phyloP scores from a whole-genome alignment of 2,113 vertebrate species.

The Alectura lathami region DNA sequence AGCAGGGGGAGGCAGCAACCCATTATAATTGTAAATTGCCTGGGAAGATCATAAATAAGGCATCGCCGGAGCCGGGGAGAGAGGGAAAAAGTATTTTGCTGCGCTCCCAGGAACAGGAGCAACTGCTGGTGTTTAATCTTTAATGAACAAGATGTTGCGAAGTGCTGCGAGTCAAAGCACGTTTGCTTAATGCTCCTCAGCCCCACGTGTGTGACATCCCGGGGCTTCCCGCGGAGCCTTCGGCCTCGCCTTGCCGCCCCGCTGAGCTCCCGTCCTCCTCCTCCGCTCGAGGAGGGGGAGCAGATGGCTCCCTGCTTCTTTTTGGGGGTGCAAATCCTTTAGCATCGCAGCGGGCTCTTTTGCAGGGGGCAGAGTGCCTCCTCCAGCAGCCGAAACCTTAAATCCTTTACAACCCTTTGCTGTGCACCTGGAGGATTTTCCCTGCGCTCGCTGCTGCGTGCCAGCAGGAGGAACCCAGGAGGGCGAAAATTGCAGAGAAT shows the following conservation, averaged over 20 bases:
- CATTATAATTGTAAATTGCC: not conserved
- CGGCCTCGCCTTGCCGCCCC: accelerated
- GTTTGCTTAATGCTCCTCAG: not conserved
- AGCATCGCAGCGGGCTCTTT: not conserved
- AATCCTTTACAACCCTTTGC: not conserved
- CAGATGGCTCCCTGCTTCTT: too few species aligned
- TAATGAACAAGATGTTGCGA: constrained; percentile 44
- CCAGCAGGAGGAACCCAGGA: not conserved
- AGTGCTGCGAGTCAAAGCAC: not conserved
- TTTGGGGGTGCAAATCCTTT: not conserved
- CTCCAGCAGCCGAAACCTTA: not conserved
- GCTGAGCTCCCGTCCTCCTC: not conserved
- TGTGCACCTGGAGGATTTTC: not conserved
- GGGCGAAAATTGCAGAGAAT: not conserved
- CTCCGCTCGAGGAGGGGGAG: accelerated
- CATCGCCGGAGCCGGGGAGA: not conserved
- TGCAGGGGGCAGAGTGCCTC: not conserved
- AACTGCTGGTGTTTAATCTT: constrained; percentile 43
- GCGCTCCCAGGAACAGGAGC: not conserved
- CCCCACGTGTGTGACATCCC: not conserved
- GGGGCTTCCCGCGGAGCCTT: not conserved
- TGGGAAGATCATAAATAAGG: constrained; percentile 42
- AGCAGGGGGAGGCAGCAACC: not conserved
- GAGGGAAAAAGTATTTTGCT: not conserved
- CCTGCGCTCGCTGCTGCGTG: not conserved